These are phyloP conservation scores for Dilophus febrilis DNA, from an alignment of 2,888 invertebrate species.

Conservation along the genomic window DNA sequence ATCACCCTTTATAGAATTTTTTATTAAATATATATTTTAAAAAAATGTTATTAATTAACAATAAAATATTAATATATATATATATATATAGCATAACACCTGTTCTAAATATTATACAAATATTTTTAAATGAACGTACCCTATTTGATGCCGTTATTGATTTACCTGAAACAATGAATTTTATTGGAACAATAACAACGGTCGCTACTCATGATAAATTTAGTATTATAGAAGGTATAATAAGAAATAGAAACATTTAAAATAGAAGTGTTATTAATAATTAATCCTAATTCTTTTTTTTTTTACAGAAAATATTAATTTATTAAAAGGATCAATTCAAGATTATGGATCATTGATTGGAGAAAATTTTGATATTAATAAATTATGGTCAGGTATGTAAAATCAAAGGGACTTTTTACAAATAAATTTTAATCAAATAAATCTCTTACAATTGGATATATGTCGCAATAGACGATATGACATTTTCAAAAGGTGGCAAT, in stretches of 20 bases:
- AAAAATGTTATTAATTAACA: neutral
- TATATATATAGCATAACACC: conserved; percentile 19
- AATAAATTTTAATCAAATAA: no score
- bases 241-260: neutral
- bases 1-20: no score
- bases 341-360: conserved; percentile 22
- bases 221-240: conserved; percentile 22
- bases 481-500: conserved; percentile 36
- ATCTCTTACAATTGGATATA: no score
- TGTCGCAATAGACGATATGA: conserved; percentile 19
- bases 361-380: conserved; percentile 24
- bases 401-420: no score
- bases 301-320: conserved; percentile 18
- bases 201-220: conserved; percentile 24
- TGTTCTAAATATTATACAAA: conserved; percentile 26
- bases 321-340: conserved; percentile 21
- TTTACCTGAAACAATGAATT: conserved; percentile 25
- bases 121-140: conserved; percentile 25
- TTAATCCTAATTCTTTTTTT: conserved; percentile 4
- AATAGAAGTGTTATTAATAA: neutral
- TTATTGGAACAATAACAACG: conserved; percentile 24
- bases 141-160: conserved; percentile 22
- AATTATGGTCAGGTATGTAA: conserved; percentile 24
- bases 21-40: neutral
- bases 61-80: neutral